Base-by-base conservation (phyloP, 2,797 vertebrate genomes). In the Lepilemur septentrionalis region DNA sequence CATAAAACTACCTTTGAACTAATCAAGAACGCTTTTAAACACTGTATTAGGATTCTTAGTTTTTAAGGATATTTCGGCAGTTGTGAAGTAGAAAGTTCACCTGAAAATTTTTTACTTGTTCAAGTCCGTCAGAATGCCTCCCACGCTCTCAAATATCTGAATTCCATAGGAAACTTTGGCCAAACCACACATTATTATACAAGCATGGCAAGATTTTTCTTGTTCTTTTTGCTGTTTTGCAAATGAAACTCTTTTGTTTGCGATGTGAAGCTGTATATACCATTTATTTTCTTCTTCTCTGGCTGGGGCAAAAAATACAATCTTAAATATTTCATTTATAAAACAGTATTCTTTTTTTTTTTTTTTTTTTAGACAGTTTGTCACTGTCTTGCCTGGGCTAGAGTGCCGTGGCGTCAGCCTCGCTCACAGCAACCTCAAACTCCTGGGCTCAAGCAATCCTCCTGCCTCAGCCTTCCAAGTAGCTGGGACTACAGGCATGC, bases 301-400 rank as follows among this genome's bases (percentile, higher is more conserved):
- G 32, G 70, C 59, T 55, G 63, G 67, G 13, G 57, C 63, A 89
- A 72, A 95, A 32, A 52, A 96, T 67, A 83, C 57, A 5, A 83
- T n/a, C 28, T 59, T 91, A 65, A 89, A 82, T 59, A 76, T 67
- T 79, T 93, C n/a, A 93, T 73, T 81, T 85, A 43, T 85, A 76
- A 96, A 65, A 84, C 4, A n/a, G n/a, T n/a, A n/a, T n/a, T n/a
- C n/a, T n/a, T n/a, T n/a, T n/a, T n/a, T n/a, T n/a, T n/a, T n/a
- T n/a, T n/a, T n/a, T n/a, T n/a, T n/a, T n/a, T n/a, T n/a, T n/a
- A n/a, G n/a, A n/a, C n/a, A n/a, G n/a, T n/a, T n/a, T n/a, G n/a
- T n/a, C n/a, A n/a, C n/a, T n/a, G n/a, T n/a, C n/a, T n/a, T n/a
- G n/a, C n/a, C n/a, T n/a, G n/a, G n/a, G n/a, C n/a, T n/a, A n/a